These are phyloP conservation scores for Morpho deidamia DNA, from an alignment of 2,888 invertebrate genomes.

Conservation along the genomic window DNA sequence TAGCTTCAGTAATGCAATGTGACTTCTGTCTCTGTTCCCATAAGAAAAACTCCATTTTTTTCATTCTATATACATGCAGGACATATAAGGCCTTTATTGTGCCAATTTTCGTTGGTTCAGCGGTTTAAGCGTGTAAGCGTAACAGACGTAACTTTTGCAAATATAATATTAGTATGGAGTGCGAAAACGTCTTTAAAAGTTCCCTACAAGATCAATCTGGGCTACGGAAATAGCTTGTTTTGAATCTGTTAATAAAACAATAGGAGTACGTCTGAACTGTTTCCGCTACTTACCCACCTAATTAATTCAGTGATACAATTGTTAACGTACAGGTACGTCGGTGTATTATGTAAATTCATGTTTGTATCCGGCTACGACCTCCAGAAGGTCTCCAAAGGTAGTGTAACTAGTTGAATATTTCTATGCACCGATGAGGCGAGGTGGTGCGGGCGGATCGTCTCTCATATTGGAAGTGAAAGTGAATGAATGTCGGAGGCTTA, in stretches of 20 bases:
- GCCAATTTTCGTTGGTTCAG: too few relatives aligned
- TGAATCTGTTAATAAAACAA: conserved; percentile 3
- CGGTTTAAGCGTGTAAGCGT: too few relatives aligned
- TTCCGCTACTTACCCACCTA: conserved; percentile 2
- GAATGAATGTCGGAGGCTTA: conserved; percentile 76
- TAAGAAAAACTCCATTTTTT: too few relatives aligned
- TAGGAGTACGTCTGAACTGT: conserved; percentile 1
- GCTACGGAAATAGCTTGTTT: not conserved
- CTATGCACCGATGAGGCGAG: conserved; percentile 49
- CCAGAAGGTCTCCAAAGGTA: conserved; percentile 62
- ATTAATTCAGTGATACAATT: conserved; percentile 17
- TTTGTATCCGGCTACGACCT: conserved; percentile 67
- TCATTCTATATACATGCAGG: too few relatives aligned
- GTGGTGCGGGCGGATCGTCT: conserved; percentile 60
- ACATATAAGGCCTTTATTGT: too few relatives aligned
- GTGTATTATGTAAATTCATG: conserved; percentile 35
- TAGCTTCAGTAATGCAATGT: too few relatives aligned
- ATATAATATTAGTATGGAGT: too few relatives aligned
- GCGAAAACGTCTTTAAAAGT: too few relatives aligned
- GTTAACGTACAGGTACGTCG: conserved; percentile 9
- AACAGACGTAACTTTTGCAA: too few relatives aligned
- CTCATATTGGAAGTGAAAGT: conserved; percentile 76
- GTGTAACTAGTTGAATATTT: conserved; percentile 32
- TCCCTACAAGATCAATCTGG: too few relatives aligned
- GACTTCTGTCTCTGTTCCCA: too few relatives aligned